Evolutionary conservation across 1,140 invertebrate species (phyloP).

Genomic region (Cotesia chilonis): DNA sequence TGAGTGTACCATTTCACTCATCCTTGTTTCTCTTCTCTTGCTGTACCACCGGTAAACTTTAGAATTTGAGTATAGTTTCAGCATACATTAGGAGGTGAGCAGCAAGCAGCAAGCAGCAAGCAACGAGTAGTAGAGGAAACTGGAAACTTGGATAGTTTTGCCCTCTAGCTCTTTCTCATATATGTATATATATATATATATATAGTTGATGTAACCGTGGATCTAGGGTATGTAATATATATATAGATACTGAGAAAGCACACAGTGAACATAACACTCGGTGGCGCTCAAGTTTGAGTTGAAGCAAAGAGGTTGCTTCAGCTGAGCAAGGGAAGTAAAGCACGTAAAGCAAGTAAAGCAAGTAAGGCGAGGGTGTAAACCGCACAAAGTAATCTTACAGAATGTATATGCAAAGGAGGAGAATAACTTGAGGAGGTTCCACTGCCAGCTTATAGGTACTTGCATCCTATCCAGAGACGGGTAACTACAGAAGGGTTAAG

Average conservation of each 20-base stretch:
- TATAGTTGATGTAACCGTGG: too few relatives aligned
- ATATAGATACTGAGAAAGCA: constrained; percentile 30
- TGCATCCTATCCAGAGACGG: constrained; percentile 23
- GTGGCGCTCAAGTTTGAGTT: constrained; percentile 35
- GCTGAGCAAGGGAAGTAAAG: constrained; percentile 24
- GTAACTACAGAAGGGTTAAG: constrained; percentile 33
- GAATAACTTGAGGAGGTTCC: constrained; percentile 49
- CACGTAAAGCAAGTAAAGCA: too few relatives aligned
- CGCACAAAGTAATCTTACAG: constrained; percentile 68
- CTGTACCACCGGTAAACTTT: constrained; percentile 48
- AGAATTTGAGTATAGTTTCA: constrained; percentile 58
- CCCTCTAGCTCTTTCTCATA: constrained; percentile 46
- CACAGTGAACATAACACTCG: constrained; percentile 32
- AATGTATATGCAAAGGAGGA: constrained; percentile 68
- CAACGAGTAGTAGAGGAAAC: too few relatives aligned
- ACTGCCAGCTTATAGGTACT: constrained; percentile 33
- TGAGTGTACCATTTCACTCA: constrained; percentile 43
- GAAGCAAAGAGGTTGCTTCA: background rate
- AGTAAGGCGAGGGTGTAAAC: constrained; percentile 59
- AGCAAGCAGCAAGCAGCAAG: constrained; percentile 40
- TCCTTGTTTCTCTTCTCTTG: constrained; percentile 27
- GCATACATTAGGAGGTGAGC: constrained; percentile 62
- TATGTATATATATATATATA: too few relatives aligned
- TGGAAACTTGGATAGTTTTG: constrained; percentile 60
- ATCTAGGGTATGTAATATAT: too few relatives aligned